Evolutionary conservation across 2,888 invertebrate genomes (phyloP).

Genomic region (Trisateles emortualis): DNA sequence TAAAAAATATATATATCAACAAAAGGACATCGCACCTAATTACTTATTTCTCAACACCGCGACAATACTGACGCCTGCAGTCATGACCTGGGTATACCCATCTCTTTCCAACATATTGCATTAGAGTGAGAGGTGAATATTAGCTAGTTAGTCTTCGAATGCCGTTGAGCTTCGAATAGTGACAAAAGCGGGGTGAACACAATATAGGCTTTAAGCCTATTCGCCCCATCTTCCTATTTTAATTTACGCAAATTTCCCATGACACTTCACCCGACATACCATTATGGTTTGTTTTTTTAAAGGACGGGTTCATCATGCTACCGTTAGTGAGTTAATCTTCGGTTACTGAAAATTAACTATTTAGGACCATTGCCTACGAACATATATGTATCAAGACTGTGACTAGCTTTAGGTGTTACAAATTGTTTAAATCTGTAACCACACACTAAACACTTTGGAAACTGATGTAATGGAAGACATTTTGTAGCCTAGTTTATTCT

Average conservation of each 20-base stretch:
- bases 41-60: conserved; percentile 76
- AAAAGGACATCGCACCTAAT: conserved; percentile 76
- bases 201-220: conserved; percentile 78
- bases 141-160: conserved; percentile 77
- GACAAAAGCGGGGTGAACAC: conserved; percentile 73
- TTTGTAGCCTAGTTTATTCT: too few relatives aligned
- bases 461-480: too few relatives aligned
- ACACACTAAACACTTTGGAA: too few relatives aligned
- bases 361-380: background rate
- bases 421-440: too few relatives aligned
- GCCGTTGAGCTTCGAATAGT: conserved; percentile 65
- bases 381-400: background rate
- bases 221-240: conserved; percentile 86
- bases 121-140: conserved; percentile 43
- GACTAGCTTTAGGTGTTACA: background rate
- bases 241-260: conserved; percentile 88
- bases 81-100: conserved; percentile 57
- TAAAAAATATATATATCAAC: conserved; percentile 49
- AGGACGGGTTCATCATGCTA: conserved; percentile 34
- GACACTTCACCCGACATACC: conserved; percentile 83
- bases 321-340: conserved; percentile 32
- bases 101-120: conserved; percentile 35
- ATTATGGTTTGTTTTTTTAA: conserved; percentile 60
- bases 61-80: conserved; percentile 72
- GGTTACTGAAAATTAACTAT: conserved; percentile 13